Percentiles rank a stretch among this genome's conserved stretches.
Evolutionary conservation across 1,140 invertebrate species (phyloP).

Genomic region (Leptopilina boulardi): DNA sequence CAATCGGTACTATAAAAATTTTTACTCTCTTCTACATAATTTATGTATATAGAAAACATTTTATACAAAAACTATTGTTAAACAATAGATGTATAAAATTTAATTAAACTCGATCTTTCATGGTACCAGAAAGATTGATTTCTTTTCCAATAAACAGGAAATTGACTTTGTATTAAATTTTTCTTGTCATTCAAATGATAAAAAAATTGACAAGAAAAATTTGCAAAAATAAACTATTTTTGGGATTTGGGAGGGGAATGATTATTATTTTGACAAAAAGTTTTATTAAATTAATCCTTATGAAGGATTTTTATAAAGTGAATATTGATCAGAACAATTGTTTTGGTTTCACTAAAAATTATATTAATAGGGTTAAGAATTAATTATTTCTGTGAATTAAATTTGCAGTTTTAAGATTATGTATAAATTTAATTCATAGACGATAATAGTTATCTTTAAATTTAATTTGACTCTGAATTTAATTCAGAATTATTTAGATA

Average conservation of each 20-base stretch:
- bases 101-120: neutral
- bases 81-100: constrained; percentile 31
- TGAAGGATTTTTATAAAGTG: too few species aligned
- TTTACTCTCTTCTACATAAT: too few species aligned
- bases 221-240: neutral
- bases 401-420: too few species aligned
- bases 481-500: too few species aligned
- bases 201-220: neutral
- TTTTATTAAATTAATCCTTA: too few species aligned
- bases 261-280: neutral
- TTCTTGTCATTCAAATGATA: neutral
- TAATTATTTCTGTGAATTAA: too few species aligned
- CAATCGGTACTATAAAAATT: neutral
- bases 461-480: too few species aligned
- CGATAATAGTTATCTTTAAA: too few species aligned
- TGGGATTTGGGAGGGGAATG: neutral
- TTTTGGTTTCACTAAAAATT: too few species aligned
- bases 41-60: neutral
- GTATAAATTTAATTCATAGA: too few species aligned
- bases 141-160: neutral
- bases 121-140: neutral
- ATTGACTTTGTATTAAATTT: neutral
- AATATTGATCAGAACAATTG: too few species aligned
- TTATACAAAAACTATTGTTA: constrained; percentile 31
- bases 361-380: too few species aligned